phyloP scores from a whole-genome alignment of 2,797 vertebrate genomes.

The Pterois miles region DNA sequence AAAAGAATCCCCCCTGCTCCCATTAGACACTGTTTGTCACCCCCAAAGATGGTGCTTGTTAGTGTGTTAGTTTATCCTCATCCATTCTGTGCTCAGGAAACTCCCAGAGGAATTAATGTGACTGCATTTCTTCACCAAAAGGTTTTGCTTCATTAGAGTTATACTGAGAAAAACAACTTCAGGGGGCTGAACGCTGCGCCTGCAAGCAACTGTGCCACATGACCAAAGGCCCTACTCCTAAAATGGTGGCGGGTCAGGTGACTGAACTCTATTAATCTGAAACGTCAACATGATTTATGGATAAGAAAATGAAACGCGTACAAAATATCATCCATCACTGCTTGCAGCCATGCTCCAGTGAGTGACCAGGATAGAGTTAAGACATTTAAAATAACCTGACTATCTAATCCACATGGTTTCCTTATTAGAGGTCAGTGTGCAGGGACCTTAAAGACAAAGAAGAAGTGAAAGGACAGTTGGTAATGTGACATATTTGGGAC shows the following conservation, averaged over 20 bases:
- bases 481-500: not conserved
- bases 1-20: constrained; percentile 12
- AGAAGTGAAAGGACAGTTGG: not conserved
- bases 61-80: constrained; percentile 31
- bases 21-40: not conserved
- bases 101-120: constrained; percentile 1
- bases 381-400: constrained; percentile 7
- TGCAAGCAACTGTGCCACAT: not conserved
- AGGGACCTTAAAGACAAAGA: not conserved
- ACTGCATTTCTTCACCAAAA: not conserved
- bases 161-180: not conserved
- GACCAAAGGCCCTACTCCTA: not conserved
- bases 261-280: not conserved
- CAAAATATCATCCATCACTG: constrained; percentile 41
- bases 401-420: not conserved
- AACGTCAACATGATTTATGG: constrained; percentile 41
- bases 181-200: not conserved
- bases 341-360: not conserved
- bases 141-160: constrained; percentile 3
- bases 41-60: not conserved
- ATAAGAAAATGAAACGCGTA: constrained; percentile 12
- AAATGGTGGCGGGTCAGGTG: not conserved
- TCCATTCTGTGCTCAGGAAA: not conserved
- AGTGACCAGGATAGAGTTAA: not conserved
- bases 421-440: not conserved